Conservation (phyloP, 1,140 invertebrate species). For the Phymastichus coffea region DNA sequence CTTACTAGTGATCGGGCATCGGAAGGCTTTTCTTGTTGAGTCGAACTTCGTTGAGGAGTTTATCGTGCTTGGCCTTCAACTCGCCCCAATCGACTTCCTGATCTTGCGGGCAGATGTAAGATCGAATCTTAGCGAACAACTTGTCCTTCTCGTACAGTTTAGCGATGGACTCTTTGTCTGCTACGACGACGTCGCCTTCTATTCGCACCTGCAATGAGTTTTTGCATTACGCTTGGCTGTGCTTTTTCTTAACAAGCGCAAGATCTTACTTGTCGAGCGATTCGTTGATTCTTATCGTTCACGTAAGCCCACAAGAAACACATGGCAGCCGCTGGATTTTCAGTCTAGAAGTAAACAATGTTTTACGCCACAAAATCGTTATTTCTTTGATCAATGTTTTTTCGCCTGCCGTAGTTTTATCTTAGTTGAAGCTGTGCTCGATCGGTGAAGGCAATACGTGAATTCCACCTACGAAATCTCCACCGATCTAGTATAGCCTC, state of each 20-base stretch:
- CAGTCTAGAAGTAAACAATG: conserved; percentile 44
- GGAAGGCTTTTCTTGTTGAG: conserved; percentile 33
- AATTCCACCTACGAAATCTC: no score
- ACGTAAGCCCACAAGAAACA: conserved; percentile 55
- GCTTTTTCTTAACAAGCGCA: no score
- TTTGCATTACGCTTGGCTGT: neutral
- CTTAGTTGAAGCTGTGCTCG: no score
- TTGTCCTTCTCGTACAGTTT: conserved; percentile 51
- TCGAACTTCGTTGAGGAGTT: conserved; percentile 37
- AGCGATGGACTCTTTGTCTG: conserved; percentile 35
- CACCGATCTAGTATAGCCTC: no score
- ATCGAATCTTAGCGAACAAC: conserved; percentile 51
- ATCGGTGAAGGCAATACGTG: no score
- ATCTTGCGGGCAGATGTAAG: conserved; percentile 52
- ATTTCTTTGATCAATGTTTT: neutral
- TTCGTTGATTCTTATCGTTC: conserved; percentile 42
- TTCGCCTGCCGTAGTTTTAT: no score
- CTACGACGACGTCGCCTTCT: conserved; percentile 44
- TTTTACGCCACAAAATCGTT: no score
- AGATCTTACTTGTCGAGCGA: conserved; percentile 49
- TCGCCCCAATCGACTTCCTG: conserved; percentile 48
- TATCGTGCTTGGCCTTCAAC: conserved; percentile 49
- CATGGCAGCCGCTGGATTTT: conserved; percentile 54
- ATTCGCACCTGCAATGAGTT: conserved; percentile 44
- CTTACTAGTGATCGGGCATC: conserved; percentile 55